Conservation (phyloP, 2,888 invertebrate species). For the Chouioia cunea region DNA sequence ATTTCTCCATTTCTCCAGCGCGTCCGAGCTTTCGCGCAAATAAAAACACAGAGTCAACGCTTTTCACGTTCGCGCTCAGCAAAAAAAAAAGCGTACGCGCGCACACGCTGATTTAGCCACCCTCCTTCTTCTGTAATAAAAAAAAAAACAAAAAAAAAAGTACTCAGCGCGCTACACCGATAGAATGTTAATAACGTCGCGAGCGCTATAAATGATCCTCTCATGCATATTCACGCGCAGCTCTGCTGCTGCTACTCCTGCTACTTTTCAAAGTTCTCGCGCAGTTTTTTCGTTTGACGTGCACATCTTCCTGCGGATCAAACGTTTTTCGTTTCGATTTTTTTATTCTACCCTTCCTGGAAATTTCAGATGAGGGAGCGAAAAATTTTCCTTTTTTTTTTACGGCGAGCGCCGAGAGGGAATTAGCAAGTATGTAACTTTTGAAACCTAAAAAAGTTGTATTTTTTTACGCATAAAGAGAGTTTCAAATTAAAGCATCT, state of each 20-base stretch:
- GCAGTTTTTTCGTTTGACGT: constrained; percentile 47
- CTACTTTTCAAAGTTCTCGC: constrained; percentile 63
- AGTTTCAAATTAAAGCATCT: no score
- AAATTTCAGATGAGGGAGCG: not conserved
- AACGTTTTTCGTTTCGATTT: constrained; percentile 6
- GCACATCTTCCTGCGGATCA: constrained; percentile 30
- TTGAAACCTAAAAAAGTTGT: no score
- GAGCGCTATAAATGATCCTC: constrained; percentile 63
- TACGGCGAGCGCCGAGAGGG: no score
- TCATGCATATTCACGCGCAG: constrained; percentile 66
- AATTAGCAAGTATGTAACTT: no score
- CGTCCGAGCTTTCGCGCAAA: not conserved
- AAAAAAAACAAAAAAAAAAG: constrained; percentile 31
- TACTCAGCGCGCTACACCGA: constrained; percentile 49
- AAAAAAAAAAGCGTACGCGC: constrained; percentile 26
- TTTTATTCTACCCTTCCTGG: no score
- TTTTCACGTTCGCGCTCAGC: constrained; percentile 32
- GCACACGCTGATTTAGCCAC: constrained; percentile 32
- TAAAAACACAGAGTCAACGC: constrained; percentile 23
- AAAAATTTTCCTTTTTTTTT: constrained; percentile 3
- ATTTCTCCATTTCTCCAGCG: not conserved
- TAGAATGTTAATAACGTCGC: constrained; percentile 62
- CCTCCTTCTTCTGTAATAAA: constrained; percentile 1
- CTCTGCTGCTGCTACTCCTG: constrained; percentile 54
- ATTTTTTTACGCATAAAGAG: no score